Conservation (phyloP, 2,797 vertebrate genomes). For the Sylvia borin region DNA sequence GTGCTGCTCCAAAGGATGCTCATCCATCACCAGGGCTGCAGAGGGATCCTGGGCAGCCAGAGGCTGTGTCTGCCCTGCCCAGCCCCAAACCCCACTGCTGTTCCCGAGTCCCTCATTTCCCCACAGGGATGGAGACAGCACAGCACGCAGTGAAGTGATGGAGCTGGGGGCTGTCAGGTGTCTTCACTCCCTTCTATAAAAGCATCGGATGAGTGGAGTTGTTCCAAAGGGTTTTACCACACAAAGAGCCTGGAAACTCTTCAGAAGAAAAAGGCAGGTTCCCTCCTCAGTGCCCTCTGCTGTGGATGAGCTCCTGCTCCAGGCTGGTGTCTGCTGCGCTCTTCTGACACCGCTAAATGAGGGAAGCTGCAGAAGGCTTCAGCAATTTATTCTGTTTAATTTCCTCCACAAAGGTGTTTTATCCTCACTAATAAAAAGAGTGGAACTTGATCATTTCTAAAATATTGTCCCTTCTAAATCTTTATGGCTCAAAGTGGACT, state of each 20-base stretch:
- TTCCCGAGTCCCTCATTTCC: neutral
- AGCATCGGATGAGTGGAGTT: rapidly evolving
- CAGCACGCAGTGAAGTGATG: rapidly evolving
- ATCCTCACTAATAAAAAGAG: constrained; percentile 70
- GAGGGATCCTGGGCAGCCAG: neutral
- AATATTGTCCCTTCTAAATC: constrained; percentile 74
- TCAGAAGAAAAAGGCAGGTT: neutral
- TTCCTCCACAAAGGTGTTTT: constrained; percentile 63
- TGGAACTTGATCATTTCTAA: constrained; percentile 69
- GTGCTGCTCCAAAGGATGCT: neutral
- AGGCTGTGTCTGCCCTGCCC: neutral
- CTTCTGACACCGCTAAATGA: neutral
- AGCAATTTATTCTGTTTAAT: constrained; percentile 66
- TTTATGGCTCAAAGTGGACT: constrained; percentile 71
- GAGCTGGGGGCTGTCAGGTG: neutral
- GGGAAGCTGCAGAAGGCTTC: constrained; percentile 19
- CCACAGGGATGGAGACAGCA: neutral
- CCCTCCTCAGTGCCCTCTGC: neutral
- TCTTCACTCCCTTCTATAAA: neutral
- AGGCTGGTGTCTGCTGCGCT: neutral
- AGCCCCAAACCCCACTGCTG: neutral
- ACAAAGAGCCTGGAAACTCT: neutral
- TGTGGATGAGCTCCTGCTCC: neutral
- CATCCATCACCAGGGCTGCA: neutral
- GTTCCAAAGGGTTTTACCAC: neutral